Evolutionary conservation across 2,797 vertebrate species (phyloP).

Genomic region (Fundulus diaphanus): DNA sequence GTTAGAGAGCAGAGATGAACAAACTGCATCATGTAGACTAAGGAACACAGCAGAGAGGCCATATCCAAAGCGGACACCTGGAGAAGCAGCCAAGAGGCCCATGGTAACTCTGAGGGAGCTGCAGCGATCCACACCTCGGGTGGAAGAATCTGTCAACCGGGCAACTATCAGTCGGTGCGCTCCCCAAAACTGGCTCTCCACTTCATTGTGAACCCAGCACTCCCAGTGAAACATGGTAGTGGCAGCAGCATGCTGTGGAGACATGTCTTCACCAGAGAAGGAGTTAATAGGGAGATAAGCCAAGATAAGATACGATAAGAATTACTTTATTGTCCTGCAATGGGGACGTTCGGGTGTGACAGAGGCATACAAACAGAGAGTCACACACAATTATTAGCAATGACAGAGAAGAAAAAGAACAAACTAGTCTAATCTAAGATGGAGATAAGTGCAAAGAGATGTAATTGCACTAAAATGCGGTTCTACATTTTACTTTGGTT

Average conservation of each 20-base stretch:
- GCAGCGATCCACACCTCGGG: neutral
- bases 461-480: too few species aligned
- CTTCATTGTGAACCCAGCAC: neutral
- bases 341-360: too few species aligned
- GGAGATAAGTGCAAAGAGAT: too few species aligned
- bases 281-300: too few species aligned
- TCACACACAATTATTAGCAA: too few species aligned
- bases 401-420: too few species aligned
- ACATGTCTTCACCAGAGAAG: too few species aligned
- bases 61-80: neutral
- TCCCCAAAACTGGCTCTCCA: neutral
- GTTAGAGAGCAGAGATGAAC: neutral
- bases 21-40: neutral
- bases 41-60: neutral
- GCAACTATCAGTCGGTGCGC: neutral
- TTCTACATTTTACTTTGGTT: too few species aligned
- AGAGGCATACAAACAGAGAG: too few species aligned
- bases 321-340: too few species aligned
- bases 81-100: neutral
- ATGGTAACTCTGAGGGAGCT: neutral
- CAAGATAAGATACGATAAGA: too few species aligned
- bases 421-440: too few species aligned
- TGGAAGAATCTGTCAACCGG: neutral
- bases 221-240: neutral
- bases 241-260: neutral